Conservation (phyloP, 2,797 vertebrate species). For the Sebastes nivosus region DNA sequence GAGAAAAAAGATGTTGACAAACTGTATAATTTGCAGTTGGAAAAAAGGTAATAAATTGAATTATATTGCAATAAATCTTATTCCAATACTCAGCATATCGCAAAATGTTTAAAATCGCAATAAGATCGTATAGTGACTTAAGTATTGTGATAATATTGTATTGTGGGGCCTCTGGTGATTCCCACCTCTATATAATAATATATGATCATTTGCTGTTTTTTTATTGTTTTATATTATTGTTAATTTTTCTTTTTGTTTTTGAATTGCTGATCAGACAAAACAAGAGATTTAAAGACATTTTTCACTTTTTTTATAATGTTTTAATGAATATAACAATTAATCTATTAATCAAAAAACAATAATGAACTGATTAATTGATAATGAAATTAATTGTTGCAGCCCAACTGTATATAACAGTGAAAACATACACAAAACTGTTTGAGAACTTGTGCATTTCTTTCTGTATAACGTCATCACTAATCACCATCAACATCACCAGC, state of each 20-base stretch:
- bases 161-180: too few relatives aligned
- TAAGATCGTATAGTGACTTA: too few relatives aligned
- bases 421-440: not conserved
- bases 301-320: not conserved
- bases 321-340: not conserved
- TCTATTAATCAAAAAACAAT: not conserved
- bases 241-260: not conserved
- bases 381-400: not conserved
- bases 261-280: not conserved
- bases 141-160: too few relatives aligned
- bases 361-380: not conserved
- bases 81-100: too few relatives aligned
- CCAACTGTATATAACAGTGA: not conserved
- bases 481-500: constrained; percentile 42
- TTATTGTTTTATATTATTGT: not conserved
- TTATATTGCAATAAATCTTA: too few relatives aligned
- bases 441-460: constrained; percentile 14
- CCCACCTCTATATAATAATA: not conserved
- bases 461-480: constrained; percentile 25
- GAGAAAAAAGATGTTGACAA: too few relatives aligned
- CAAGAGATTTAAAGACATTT: not conserved
- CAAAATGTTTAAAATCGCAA: too few relatives aligned
- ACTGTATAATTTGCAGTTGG: too few relatives aligned
- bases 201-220: not conserved
- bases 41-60: too few relatives aligned